These are phyloP conservation scores for Tricholauxania praeusta DNA, from an alignment of 2,888 invertebrate genomes.

Conservation along the genomic window DNA sequence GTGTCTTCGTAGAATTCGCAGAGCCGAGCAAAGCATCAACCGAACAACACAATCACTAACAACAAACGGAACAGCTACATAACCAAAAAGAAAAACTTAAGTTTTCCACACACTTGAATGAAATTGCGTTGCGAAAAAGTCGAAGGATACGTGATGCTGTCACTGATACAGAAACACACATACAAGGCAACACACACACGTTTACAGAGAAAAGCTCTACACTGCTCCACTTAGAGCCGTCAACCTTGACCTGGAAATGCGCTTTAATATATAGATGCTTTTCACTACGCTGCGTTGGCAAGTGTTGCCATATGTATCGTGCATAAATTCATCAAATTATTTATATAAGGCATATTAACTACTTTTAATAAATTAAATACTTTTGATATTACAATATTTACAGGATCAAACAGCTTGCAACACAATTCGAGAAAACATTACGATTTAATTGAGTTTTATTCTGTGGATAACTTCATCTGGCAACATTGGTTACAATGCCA, in stretches of 20 bases:
- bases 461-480: too few relatives aligned
- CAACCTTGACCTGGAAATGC: slow-evolving; percentile 67
- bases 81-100: background rate
- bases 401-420: too few relatives aligned
- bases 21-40: too few relatives aligned
- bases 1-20: background rate
- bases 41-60: background rate
- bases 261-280: slow-evolving; percentile 40
- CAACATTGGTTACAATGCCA: too few relatives aligned
- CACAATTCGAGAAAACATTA: too few relatives aligned
- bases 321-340: too few relatives aligned
- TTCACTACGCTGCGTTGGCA: too few relatives aligned
- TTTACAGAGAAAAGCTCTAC: slow-evolving; percentile 1
- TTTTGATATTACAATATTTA: too few relatives aligned
- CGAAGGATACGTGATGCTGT: slow-evolving; percentile 6
- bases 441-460: too few relatives aligned
- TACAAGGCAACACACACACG: background rate
- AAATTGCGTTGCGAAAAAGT: background rate
- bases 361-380: too few relatives aligned
- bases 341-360: too few relatives aligned
- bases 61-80: background rate
- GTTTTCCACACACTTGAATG: background rate
- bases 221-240: slow-evolving; percentile 26
- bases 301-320: too few relatives aligned
- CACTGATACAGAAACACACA: background rate